Evolutionary conservation across 2,888 invertebrate species (phyloP), one percentile per base, ranked within the genome.

Genomic region (Aricia artaxerxes): DNA sequence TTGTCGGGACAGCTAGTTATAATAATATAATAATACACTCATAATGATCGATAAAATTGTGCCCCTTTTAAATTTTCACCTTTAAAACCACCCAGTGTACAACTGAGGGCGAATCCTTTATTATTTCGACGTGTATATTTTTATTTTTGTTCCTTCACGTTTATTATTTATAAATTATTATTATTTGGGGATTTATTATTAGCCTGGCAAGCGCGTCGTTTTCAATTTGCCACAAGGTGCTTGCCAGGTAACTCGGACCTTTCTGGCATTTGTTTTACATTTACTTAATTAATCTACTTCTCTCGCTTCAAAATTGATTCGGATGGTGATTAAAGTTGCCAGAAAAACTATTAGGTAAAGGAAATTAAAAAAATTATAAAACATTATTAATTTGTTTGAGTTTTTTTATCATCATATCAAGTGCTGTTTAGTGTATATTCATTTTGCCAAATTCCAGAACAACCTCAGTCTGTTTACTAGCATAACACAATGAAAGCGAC

Each of bases 131-230:
- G 91, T 92, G 93, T 91, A 91, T 92, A 91, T 92, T 93, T 91
- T 94, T 93, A 92, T 94, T 93, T 94, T 92, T 88, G 90, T 89
- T 90, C 90, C 86, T 87, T 86, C 91, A 91, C 91, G 93, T 93
- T 94, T 94, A 94, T 94, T 94, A 94, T 94, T 93, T 94, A 94
- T 94, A 93, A 93, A 94, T 94, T 94, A 94, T 94, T 94, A 94
- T 94, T 94, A 93, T 94, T 94, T 93, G 92, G 88, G 90, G 90
- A 91, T 92, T 91, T 94, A 94, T 94, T 94, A 94, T 94, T 93
- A 93, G 88, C 88, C 82, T 85, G 87, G 90, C 91, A 90, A 91
- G 92, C 93, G 89, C 92, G 90, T 91, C 90, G 88, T 92, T 92
- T 94, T 94, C 94, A 94, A 94, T 94, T 94, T 93, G 92, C 92